Evolutionary conservation across 2,113 vertebrate genomes (phyloP).

Genomic region (Ptyas mucosa): DNA sequence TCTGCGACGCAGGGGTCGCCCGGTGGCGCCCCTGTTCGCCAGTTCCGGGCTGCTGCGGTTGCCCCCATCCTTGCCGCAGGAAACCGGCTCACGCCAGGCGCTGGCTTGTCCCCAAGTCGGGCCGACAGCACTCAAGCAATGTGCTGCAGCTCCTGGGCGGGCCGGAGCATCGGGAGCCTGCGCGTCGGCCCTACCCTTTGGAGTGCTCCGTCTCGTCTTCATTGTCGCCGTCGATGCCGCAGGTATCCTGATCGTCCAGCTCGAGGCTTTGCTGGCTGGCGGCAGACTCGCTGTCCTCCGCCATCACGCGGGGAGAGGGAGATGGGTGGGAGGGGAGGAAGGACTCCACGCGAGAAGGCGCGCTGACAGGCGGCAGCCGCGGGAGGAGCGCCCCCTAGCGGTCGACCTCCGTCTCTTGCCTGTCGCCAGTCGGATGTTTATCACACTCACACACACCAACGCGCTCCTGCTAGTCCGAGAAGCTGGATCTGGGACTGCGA

Average conservation of each 20-base stretch:
- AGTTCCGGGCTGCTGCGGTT: background rate
- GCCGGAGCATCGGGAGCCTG: background rate
- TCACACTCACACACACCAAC: background rate
- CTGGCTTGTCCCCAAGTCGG: background rate
- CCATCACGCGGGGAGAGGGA: slow-evolving; percentile 77
- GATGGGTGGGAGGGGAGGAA: slow-evolving; percentile 42
- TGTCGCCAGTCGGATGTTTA: background rate
- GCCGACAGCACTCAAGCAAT: background rate
- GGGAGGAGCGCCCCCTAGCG: slow-evolving; percentile 65
- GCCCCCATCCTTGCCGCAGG: background rate
- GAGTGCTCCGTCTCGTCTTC: slow-evolving; percentile 92
- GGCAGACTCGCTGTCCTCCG: slow-evolving; percentile 97
- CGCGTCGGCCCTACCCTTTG: slow-evolving; percentile 78
- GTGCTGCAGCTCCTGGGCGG: background rate
- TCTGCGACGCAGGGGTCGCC: background rate
- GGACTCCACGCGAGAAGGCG: slow-evolving; percentile 23
- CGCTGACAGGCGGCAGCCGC: slow-evolving; percentile 10
- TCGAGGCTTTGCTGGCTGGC: slow-evolving; percentile 98
- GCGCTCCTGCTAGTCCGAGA: background rate
- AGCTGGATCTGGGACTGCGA: no score
- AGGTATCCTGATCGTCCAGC: slow-evolving; percentile 96
- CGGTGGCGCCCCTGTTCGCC: background rate
- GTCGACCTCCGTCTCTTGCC: slow-evolving; percentile 32
- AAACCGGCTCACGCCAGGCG: background rate
- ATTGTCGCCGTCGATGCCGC: slow-evolving; percentile 96